Base-by-base conservation (phyloP, 2,797 vertebrate species). In the Gorsachius magnificus region DNA sequence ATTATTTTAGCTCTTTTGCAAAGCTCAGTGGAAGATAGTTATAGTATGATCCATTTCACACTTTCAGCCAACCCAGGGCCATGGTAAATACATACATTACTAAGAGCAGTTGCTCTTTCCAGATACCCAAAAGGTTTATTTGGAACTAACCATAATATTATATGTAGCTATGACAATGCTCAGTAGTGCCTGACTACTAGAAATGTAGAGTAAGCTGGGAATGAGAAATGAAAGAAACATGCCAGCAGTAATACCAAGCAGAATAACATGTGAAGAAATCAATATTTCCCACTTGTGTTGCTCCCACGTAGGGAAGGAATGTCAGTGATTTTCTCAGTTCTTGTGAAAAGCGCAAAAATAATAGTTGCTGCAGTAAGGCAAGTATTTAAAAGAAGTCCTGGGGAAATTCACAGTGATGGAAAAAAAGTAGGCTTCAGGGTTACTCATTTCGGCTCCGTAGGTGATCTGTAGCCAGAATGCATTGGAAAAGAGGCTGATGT, bases 271-370 rank as follows among this genome's bases (percentile, higher is more conserved):
- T 19, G 12, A 92, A 83, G 69, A 93, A 94, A 91, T 89, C 48
- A 70, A 6, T 53, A 45, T 90, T 94, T 91, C 80, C 85, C 41
- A 80, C n/a, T 79, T 80, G 46, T 65, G 35, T 19, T 66, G 41
- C 54, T 89, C n/a, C 38, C 64, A 76, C 29, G 17, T 33, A 75
- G 60, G 35, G 61, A 77, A 65, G n/a, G 60, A 60, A 81, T 75
- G 51, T 20, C 19, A 46, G 75, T 79, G 79, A 85, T 94, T 95
- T 93, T 93, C 60, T 78, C 75, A 45, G 68, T 69, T 86, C 61
- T 71, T 84, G 28, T 87, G 69, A 82, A 91, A 91, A 94, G 58
- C 35, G 48, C 36, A 80, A 87, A 95, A 83, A 57, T 79, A 92
- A 66, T 68, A 69, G 81, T 50, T 91, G 61, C 36, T 74, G 31